Evolutionary conservation across 37 sponge, comb jelly and placozoan genomes (phyloP), one percentile per base, ranked within the genome.

Genomic region (Tethya wilhelma): DNA sequence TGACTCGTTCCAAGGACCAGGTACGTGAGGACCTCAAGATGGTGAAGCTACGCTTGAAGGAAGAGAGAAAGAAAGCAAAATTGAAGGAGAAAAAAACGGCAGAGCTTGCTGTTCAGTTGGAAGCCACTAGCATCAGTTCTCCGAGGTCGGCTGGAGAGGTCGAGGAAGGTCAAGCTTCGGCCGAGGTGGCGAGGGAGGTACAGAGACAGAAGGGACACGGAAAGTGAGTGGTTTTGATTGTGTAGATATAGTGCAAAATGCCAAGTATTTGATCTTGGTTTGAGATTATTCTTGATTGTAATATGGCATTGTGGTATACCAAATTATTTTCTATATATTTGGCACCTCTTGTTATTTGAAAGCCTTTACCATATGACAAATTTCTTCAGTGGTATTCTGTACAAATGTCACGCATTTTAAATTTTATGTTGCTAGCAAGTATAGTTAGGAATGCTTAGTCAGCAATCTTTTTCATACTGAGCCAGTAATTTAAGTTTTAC

Each of bases 11-110:
- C 38, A 38, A 30, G n/a, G 78, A 85, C 30, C 37, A 85, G 29
- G 65, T 78, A 6, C 62, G 56, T 1, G 86, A 85, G 72, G 73
- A 85, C 14, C 40, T 85, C 20, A 55, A 62, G 53, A 66, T 38
- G 36, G 56, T 37, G n/a, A 84, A 77, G 63, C n/a, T 22, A 26
- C 72, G 79, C 19, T 44, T 42, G 45, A 85, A 78, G 79, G 28
- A 69, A 65, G 79, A 78, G 79, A 78, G 45, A 55, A 75, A 69
- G 71, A 46, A 9, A 26, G 56, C 19, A 9, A 45, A 58, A 0
- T 6, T 44, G n/a, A 38, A 2, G 32, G 66, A 53, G 26, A 84
- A 46, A 38, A n/a, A 69, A 20, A 43, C 39, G 59, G 59, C 44
- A 9, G 56, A 69, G 58, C 38, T 59, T 69, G 56, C 49, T 66